phyloP scores from a whole-genome alignment of 1,140 invertebrate genomes.

The Psix sp. region DNA sequence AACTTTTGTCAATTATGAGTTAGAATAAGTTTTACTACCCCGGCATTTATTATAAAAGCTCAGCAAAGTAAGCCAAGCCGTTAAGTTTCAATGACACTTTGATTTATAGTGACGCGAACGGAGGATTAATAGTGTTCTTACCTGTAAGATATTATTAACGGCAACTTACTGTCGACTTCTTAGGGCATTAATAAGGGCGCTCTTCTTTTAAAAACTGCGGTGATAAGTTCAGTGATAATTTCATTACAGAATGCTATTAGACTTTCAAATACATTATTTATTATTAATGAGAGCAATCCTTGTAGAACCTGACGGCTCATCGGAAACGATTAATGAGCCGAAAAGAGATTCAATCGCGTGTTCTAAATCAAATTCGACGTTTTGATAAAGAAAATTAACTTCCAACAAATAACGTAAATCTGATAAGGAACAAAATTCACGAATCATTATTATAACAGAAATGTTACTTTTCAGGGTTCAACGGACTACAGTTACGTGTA shows the following conservation, averaged over 20 bases:
- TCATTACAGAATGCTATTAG: constrained; percentile 41
- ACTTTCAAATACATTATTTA: constrained; percentile 31
- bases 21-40: too few relatives aligned
- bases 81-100: constrained; percentile 50
- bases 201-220: constrained; percentile 28
- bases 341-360: constrained; percentile 7
- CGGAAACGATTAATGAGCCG: constrained; percentile 23
- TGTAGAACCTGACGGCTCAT: constrained; percentile 28
- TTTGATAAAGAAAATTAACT: too few relatives aligned
- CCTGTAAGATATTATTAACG: constrained; percentile 66
- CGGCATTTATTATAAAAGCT: constrained; percentile 58
- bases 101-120: constrained; percentile 62
- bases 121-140: constrained; percentile 63
- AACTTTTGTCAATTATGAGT: too few relatives aligned
- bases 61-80: constrained; percentile 30
- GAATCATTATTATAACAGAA: background rate
- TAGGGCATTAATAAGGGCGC: constrained; percentile 30
- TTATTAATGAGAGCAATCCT: constrained; percentile 38
- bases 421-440: background rate
- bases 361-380: constrained; percentile 18
- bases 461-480: constrained; percentile 68
- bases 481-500: constrained; percentile 78
- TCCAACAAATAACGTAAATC: too few relatives aligned
- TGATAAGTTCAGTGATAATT: constrained; percentile 49
- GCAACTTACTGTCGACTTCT: constrained; percentile 59